These are phyloP conservation scores for Caenorhabditis sp. DNA, from an alignment of 2,888 invertebrate species.

Conservation along the genomic window DNA sequence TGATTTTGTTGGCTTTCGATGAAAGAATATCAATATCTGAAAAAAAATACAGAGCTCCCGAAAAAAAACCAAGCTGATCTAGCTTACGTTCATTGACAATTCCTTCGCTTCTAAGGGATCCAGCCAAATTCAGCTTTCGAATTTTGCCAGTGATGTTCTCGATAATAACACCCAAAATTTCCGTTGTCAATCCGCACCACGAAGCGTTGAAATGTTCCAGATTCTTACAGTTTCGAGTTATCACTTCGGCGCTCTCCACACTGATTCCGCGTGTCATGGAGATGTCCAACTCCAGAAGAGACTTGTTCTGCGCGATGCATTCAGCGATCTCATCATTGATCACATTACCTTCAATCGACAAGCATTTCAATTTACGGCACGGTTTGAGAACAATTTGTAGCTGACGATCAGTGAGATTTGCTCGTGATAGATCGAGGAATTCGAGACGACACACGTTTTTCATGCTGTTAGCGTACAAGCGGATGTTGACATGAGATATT, in stretches of 20 bases:
- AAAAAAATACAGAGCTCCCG: not conserved
- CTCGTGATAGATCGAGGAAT: conserved; percentile 50
- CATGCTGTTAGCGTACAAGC: conserved; percentile 1
- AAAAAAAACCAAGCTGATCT: not conserved
- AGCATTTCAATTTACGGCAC: conserved; percentile 36
- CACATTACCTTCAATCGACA: conserved; percentile 51
- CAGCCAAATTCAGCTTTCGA: conserved; percentile 53
- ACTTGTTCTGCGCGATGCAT: conserved; percentile 35
- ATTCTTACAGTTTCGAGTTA: conserved; percentile 24
- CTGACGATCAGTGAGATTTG: conserved; percentile 37
- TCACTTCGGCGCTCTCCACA: not conserved
- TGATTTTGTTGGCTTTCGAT: not conserved
- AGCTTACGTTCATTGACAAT: conserved; percentile 45
- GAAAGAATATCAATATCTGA: conserved; percentile 44
- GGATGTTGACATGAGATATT: not conserved
- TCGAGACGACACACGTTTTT: conserved; percentile 29
- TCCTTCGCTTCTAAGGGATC: conserved; percentile 26
- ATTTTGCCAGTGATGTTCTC: conserved; percentile 10
- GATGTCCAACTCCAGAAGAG: conserved; percentile 44
- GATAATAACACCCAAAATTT: conserved; percentile 6
- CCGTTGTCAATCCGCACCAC: conserved; percentile 53
- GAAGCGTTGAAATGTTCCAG: conserved; percentile 55
- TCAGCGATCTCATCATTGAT: conserved; percentile 25
- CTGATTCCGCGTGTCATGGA: conserved; percentile 57
- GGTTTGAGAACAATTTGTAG: conserved; percentile 39